phyloP scores from a whole-genome alignment of 2,797 vertebrate genomes.

The Gambelia wislizenii region DNA sequence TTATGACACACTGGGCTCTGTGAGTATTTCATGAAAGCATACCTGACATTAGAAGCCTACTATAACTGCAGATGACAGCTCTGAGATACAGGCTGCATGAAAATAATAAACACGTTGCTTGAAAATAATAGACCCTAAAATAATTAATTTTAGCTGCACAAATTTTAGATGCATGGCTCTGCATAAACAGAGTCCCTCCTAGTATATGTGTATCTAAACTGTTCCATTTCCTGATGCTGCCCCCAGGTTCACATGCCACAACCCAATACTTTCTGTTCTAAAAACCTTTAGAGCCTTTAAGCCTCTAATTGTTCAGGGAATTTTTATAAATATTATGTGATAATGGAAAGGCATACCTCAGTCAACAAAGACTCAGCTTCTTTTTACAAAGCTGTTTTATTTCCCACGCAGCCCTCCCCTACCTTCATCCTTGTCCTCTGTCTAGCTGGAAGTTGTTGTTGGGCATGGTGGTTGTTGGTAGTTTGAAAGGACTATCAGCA shows the following conservation, averaged over 20 bases:
- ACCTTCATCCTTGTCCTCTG: too few species aligned
- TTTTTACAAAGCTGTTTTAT: too few species aligned
- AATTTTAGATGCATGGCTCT: too few species aligned
- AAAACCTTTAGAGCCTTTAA: too few species aligned
- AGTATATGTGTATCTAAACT: too few species aligned
- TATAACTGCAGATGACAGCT: not conserved
- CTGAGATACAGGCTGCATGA: not conserved
- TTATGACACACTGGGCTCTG: not conserved
- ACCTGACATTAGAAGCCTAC: not conserved
- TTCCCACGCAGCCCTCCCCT: too few species aligned
- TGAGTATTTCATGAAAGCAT: not conserved
- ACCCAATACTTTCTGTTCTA: not conserved
- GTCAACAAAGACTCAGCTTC: too few species aligned
- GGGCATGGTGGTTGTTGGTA: too few species aligned
- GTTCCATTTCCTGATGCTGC: not conserved
- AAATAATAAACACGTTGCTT: too few species aligned
- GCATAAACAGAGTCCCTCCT: too few species aligned
- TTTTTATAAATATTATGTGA: not conserved
- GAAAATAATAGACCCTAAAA: not conserved
- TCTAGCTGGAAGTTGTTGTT: too few species aligned
- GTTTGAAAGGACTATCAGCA: too few species aligned
- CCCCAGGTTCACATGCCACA: not conserved
- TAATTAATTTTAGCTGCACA: not conserved
- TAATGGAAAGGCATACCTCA: not conserved
- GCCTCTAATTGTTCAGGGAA: not conserved